These are phyloP conservation scores for Agrilus cyanescens DNA, from an alignment of 2,888 invertebrate genomes.

Conservation along the genomic window DNA sequence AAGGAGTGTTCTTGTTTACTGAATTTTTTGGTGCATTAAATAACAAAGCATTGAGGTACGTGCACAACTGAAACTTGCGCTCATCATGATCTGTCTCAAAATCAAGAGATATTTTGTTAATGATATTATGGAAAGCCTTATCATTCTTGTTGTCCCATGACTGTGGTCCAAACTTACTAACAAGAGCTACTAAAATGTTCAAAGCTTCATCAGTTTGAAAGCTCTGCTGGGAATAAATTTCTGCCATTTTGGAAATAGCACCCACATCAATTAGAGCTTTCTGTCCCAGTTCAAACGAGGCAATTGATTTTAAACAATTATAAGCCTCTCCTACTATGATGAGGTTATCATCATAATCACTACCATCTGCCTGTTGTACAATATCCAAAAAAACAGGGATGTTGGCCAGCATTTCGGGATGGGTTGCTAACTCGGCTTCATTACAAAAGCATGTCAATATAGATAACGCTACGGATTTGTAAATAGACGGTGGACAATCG, in stretches of 20 bases:
- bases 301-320: constrained; percentile 69
- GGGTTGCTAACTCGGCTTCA: constrained; percentile 66
- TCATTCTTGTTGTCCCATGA: constrained; percentile 69
- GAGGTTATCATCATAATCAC: constrained; percentile 74
- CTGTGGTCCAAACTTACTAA: constrained; percentile 55
- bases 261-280: constrained; percentile 66
- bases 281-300: constrained; percentile 66
- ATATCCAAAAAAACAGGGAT: constrained; percentile 75
- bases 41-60: constrained; percentile 62
- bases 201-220: constrained; percentile 84
- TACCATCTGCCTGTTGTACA: constrained; percentile 72
- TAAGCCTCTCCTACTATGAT: constrained; percentile 81
- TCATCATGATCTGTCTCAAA: constrained; percentile 83
- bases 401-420: constrained; percentile 72
- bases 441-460: constrained; percentile 78
- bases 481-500: constrained; percentile 80
- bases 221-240: constrained; percentile 77
- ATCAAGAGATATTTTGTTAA: constrained; percentile 74
- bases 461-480: constrained; percentile 82
- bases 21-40: constrained; percentile 59
- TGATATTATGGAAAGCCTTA: constrained; percentile 66
- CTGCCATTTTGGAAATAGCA: constrained; percentile 70
- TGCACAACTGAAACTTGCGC: constrained; percentile 78
- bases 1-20: constrained; percentile 46
- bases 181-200: constrained; percentile 60